These are phyloP conservation scores for Aphrophora alni DNA, from an alignment of 2,888 invertebrate species.

Conservation along the genomic window DNA sequence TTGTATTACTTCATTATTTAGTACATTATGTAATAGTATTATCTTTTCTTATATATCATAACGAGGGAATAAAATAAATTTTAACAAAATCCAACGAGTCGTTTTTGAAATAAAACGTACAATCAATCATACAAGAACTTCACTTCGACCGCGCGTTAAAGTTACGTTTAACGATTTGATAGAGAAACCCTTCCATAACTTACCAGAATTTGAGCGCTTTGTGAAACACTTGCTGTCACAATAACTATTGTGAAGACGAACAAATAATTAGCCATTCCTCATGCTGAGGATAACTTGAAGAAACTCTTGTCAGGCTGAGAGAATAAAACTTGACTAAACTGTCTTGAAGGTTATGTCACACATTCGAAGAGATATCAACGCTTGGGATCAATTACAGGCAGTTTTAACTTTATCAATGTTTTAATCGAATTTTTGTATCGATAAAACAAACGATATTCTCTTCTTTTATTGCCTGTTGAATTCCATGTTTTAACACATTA, in stretches of 20 bases:
- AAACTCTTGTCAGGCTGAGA: neutral
- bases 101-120: too few relatives aligned
- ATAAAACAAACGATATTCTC: neutral
- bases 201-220: neutral
- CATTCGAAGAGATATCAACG: neutral
- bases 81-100: too few relatives aligned
- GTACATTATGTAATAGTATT: too few relatives aligned
- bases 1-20: too few relatives aligned
- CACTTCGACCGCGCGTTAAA: too few relatives aligned
- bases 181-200: too few relatives aligned
- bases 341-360: neutral
- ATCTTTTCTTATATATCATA: too few relatives aligned
- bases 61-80: too few relatives aligned
- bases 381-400: neutral
- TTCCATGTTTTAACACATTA: conserved; percentile 2
- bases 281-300: neutral
- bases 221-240: neutral
- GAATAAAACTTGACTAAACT: neutral
- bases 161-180: too few relatives aligned
- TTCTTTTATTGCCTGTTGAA: neutral
- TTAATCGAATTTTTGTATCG: neutral
- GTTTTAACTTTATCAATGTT: neutral
- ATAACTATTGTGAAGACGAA: neutral
- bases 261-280: neutral
- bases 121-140: too few relatives aligned